Evolutionary conservation across 2,888 invertebrate genomes (phyloP).

Genomic region (Leucozona laternaria): DNA sequence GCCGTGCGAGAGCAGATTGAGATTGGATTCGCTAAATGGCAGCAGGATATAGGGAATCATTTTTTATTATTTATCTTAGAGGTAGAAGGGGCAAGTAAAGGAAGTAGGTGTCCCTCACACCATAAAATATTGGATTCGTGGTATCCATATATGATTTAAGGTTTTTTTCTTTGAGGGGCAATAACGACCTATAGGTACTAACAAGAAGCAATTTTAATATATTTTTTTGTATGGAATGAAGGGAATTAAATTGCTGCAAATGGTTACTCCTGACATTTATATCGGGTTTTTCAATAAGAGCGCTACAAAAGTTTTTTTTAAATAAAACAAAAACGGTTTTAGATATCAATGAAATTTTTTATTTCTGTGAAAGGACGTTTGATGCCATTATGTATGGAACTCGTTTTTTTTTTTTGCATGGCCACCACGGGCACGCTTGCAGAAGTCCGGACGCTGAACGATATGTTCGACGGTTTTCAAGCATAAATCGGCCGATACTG

Average conservation of each 20-base stretch:
- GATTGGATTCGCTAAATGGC: constrained; percentile 37
- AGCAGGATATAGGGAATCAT: constrained; percentile 6
- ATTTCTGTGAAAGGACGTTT: too few species aligned
- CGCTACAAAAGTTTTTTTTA: too few species aligned
- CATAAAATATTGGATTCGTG: constrained; percentile 50
- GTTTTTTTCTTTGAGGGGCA: constrained; percentile 4
- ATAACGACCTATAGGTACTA: background rate
- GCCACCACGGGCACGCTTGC: too few species aligned
- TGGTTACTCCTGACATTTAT: background rate
- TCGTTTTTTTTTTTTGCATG: too few species aligned
- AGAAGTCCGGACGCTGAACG: too few species aligned
- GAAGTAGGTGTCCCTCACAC: background rate
- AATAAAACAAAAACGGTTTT: too few species aligned
- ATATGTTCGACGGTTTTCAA: too few species aligned
- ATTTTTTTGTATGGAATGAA: background rate
- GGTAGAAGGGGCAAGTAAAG: background rate
- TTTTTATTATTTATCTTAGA: constrained; percentile 12
- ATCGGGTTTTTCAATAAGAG: too few species aligned
- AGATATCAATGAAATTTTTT: too few species aligned
- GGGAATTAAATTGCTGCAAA: constrained; percentile 5
- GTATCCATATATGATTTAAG: constrained; percentile 28
- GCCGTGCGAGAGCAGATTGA: constrained; percentile 19
- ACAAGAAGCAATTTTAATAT: constrained; percentile 17
- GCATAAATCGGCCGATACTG: too few species aligned
- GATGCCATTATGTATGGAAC: too few species aligned